phyloP scores from a whole-genome alignment of 2,113 vertebrate genomes.

The Myrmecophaga tridactyla region DNA sequence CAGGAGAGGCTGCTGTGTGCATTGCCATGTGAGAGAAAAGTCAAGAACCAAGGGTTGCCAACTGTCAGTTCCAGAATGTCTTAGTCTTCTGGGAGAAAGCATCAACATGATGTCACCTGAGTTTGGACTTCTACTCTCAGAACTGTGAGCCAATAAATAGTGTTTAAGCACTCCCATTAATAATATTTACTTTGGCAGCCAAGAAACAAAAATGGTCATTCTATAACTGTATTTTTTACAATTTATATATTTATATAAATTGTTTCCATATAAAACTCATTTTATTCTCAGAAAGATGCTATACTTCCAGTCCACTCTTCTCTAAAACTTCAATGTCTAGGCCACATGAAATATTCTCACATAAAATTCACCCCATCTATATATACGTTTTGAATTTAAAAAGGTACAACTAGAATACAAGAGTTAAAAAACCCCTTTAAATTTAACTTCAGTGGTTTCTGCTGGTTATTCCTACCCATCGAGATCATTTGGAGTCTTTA shows the following conservation, averaged over 20 bases:
- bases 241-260: not conserved
- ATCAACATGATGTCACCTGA: no score
- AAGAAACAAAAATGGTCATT: not conserved
- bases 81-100: no score
- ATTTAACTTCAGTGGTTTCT: not conserved
- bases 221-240: not conserved
- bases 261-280: not conserved
- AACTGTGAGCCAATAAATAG: no score
- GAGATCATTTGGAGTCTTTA: not conserved
- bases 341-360: not conserved
- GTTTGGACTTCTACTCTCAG: no score
- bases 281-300: not conserved
- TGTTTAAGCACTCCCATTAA: no score
- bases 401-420: not conserved
- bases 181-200: no score
- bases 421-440: not conserved
- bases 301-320: not conserved
- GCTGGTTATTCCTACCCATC: not conserved
- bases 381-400: not conserved
- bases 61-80: no score
- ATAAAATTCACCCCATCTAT: not conserved
- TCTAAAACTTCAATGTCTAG: not conserved
- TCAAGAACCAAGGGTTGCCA: no score
- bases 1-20: no score
- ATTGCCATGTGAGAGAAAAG: no score